phyloP scores from a whole-genome alignment of 1,140 invertebrate genomes.

The Cyclina sinensis region DNA sequence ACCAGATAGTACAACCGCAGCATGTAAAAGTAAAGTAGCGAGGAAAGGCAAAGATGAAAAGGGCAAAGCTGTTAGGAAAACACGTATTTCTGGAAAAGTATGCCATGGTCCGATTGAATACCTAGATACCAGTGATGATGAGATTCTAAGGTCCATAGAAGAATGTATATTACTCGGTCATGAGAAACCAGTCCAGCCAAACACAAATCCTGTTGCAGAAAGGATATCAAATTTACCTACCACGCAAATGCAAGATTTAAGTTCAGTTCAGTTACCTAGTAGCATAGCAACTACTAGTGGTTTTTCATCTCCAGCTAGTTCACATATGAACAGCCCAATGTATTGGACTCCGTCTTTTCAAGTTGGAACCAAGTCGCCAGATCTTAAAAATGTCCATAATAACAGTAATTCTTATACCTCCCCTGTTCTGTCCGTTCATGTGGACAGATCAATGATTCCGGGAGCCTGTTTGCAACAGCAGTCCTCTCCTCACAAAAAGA shows the following conservation, averaged over 20 bases:
- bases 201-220: no score
- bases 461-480: background rate
- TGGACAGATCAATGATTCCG: background rate
- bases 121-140: background rate
- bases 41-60: background rate
- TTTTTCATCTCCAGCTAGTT: no score
- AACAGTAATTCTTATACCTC: background rate
- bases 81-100: background rate
- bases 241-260: no score
- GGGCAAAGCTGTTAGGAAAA: background rate
- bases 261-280: no score
- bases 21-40: background rate
- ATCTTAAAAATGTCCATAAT: no score
- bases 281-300: no score
- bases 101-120: background rate
- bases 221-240: no score
- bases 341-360: no score
- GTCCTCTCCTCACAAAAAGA: background rate
- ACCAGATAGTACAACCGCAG: background rate
- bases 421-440: background rate
- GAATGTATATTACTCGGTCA: background rate
- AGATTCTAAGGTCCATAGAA: background rate
- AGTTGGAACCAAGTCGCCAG: no score
- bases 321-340: no score
- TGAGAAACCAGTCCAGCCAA: no score